Conservation (phyloP, 2,888 invertebrate genomes). For the Apotomis betuletana region DNA sequence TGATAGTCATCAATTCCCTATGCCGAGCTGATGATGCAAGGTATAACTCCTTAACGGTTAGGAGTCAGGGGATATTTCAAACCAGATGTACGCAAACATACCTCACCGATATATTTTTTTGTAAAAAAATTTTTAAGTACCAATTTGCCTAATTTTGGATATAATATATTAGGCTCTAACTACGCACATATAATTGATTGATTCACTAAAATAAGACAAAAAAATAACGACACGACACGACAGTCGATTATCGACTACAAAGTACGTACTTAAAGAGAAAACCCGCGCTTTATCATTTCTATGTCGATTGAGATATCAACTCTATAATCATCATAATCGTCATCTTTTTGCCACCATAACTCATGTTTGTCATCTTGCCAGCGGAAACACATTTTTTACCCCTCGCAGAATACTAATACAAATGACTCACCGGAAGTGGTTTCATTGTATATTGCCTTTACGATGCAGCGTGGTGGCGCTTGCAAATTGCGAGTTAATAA, state of each 20-base stretch:
- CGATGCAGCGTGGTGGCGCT: conserved; percentile 27
- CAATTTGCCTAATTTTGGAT: too few species aligned
- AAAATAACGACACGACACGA: not conserved
- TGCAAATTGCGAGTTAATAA: conserved; percentile 15
- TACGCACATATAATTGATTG: too few species aligned
- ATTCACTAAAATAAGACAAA: too few species aligned
- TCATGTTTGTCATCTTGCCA: conserved; percentile 27
- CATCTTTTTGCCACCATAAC: conserved; percentile 17
- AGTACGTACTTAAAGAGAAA: not conserved
- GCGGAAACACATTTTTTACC: conserved; percentile 43
- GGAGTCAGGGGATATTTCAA: too few species aligned
- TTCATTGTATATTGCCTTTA: conserved; percentile 12
- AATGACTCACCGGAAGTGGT: conserved; percentile 48
- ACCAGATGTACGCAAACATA: too few species aligned
- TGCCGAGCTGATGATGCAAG: too few species aligned
- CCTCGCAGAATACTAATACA: conserved; percentile 41
- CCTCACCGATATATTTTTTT: too few species aligned
- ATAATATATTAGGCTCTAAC: too few species aligned
- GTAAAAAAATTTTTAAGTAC: too few species aligned
- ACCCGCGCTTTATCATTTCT: not conserved
- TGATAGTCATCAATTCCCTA: too few species aligned
- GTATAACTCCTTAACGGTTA: too few species aligned
- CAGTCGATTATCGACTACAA: not conserved
- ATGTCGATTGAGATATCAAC: conserved; percentile 6
- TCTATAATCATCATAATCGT: not conserved